Base-by-base conservation (phyloP, 2,113 vertebrate genomes). In the Tor tambroides region DNA sequence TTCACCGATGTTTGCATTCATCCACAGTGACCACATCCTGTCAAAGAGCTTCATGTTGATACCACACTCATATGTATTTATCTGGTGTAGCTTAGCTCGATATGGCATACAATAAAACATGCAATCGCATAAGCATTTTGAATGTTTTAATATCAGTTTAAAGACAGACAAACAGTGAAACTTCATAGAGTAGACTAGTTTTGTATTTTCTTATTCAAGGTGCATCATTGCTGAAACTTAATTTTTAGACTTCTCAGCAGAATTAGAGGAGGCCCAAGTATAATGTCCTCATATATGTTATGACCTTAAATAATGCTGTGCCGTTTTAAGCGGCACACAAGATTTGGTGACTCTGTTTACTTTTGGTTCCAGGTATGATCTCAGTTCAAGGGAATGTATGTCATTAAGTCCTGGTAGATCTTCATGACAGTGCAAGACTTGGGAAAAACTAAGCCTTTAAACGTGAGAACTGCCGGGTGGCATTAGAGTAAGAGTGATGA, bases 301-400 rank as follows among this genome's bases (percentile, higher is more conserved):
- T 8, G 49, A 78, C 46, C 17, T 28, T 78, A 54, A 59, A 79
- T 49, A 74, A 41, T 41, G 59, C 26, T 43, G 23, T 71, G 63
- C 21, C 84, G 80, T 83, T 63, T 86, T 86, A 28, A 76, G n/a
- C 15, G 30, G 30, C 17, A 35, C 17, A 19, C 26, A 12, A 46
- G 63, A 28, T 85, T 79, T 38, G 86, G 81, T 85, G 87, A 63
- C 46, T 46, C 3, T 81, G 85, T 84, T 85, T 74, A 46, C 79
- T 43, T 46, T 32, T 85, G 71, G 76, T 41, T 43, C 14, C 46
- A 86, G 72, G 67, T 83, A 80, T 90, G 89, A 90, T 71, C 83
- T 89, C 88, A 90, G 83, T 80, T 19, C 71, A 46, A 21, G 84
- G 82, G 89, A 90, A 88, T 87, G 78, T 46, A 17, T 80, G 80